A percentile compares a stretch with the other conserved stretches of the same genome.
Conservation (phyloP, 2,888 invertebrate genomes). For the Spilosoma lubricipeda region DNA sequence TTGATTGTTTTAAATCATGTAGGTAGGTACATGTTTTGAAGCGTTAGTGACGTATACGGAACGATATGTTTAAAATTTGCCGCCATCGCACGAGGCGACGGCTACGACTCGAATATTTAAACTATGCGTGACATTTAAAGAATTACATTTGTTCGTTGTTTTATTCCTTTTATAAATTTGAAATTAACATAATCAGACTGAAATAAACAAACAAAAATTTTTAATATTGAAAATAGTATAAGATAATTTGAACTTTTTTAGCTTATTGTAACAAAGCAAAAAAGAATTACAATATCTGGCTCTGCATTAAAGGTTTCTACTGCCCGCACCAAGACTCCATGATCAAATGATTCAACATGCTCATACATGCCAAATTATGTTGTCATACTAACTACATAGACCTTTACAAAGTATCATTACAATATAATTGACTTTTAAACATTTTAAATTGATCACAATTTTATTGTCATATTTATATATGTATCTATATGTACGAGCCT, state of each 20-base stretch:
- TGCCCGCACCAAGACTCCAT: too few relatives aligned
- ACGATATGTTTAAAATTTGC: neutral
- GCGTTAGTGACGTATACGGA: conserved; percentile 10
- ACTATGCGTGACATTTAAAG: neutral
- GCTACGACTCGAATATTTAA: neutral
- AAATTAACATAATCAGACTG: too few relatives aligned
- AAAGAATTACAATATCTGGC: too few relatives aligned
- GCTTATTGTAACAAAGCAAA: too few relatives aligned
- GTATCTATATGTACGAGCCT: too few relatives aligned
- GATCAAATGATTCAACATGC: too few relatives aligned
- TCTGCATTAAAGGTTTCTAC: too few relatives aligned
- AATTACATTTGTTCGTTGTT: neutral
- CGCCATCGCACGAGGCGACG: neutral
- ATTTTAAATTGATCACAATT: too few relatives aligned
- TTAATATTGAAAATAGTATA: too few relatives aligned
- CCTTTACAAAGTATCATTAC: neutral
- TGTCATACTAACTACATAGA: neutral
- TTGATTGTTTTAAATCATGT: conserved; percentile 17
- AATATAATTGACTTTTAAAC: neutral
- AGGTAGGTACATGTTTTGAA: conserved; percentile 6
- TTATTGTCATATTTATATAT: too few relatives aligned
- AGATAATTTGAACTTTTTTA: too few relatives aligned
- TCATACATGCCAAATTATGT: neutral
- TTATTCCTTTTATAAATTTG: neutral
- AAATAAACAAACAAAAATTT: too few relatives aligned